Percentiles rank a stretch among this genome's conserved stretches.
Evolutionary conservation across 2,113 vertebrate species (phyloP).

Genomic region (Seriola dumerili): DNA sequence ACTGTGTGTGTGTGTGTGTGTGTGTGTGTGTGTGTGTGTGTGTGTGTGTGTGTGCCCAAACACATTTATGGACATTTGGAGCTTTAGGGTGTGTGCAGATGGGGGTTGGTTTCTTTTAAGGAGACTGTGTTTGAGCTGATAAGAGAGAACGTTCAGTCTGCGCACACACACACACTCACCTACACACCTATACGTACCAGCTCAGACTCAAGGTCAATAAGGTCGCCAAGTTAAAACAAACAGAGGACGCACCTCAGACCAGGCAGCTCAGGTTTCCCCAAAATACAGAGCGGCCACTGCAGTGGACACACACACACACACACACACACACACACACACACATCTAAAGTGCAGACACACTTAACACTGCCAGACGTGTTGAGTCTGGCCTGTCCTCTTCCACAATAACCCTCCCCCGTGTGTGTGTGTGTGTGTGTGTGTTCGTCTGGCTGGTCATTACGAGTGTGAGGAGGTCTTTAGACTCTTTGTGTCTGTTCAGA

Average conservation of each 20-base stretch:
- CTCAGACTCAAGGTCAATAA: slow-evolving; percentile 61
- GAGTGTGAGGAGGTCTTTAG: slow-evolving; percentile 71
- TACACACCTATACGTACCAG: not conserved
- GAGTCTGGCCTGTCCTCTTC: slow-evolving; percentile 73
- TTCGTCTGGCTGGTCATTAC: slow-evolving; percentile 68
- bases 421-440: slow-evolving; percentile 31
- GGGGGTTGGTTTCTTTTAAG: not conserved
- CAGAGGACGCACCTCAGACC: slow-evolving; percentile 44
- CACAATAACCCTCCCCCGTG: slow-evolving; percentile 75
- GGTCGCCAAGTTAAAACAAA: slow-evolving; percentile 74
- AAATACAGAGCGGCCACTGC: slow-evolving; percentile 37
- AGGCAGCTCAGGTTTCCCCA: slow-evolving; percentile 72
- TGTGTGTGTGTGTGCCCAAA: slow-evolving; percentile 6
- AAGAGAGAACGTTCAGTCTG: slow-evolving; percentile 32
- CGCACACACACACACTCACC: not conserved
- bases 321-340: too few species aligned
- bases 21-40: slow-evolving; percentile 18
- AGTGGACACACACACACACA: not conserved
- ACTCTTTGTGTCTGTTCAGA: slow-evolving; percentile 75
- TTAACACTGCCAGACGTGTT: slow-evolving; percentile 66
- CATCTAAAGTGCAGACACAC: slow-evolving; percentile 48
- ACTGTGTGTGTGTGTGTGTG: slow-evolving; percentile 15
- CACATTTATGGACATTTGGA: slow-evolving; percentile 3
- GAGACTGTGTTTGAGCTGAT: slow-evolving; percentile 40
- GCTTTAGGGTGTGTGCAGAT: slow-evolving; percentile 6